Base-by-base conservation (phyloP, 2,797 vertebrate genomes). In the Crocodylus rhombifer region DNA sequence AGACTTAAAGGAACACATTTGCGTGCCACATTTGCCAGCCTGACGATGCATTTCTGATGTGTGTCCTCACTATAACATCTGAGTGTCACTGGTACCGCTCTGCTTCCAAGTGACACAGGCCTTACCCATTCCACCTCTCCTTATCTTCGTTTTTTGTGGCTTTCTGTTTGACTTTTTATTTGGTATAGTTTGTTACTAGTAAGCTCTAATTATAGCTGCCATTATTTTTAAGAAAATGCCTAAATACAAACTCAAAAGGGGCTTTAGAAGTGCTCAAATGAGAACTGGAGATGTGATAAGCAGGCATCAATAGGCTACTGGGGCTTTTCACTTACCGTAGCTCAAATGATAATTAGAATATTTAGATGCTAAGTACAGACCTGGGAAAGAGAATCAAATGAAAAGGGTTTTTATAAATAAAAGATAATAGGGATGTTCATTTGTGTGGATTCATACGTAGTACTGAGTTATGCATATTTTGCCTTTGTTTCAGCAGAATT, bases 321-420 rank as follows among this genome's bases (percentile, higher is more conserved):
- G 84, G 92, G 69, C 62, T 95, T 96, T 96, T 96, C 77, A 89
- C 80, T 95, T 95, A 51, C 71, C 81, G 79, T 95, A 77, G 55
- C 92, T 96, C 92, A 96, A 92, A 94, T 94, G 95, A 94, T 95
- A 93, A 97, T 95, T 95, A 92, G 91, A 96, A 97, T 95, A 95
- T 95, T 96, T 95, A 87, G 87, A 94, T 92, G 92, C 83, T 92
- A 92, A 97, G 64, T 94, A 91, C 77, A 80, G 84, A 94, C 87
- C 90, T 86, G 87, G 91, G 87, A 62, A 69, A 94, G 74, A 88
- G 94, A 97, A 94, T 90, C 30, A 91, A 93, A 92, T 60, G n/a
- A 76, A 92, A 96, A 77, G 2, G 3, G 25, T 57, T 9, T 77
- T 77, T 87, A 88, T 85, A 94, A 93, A 91, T 96, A 93, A 92